Conservation (phyloP, 2,888 invertebrate species). For the Brenthis hecate region DNA sequence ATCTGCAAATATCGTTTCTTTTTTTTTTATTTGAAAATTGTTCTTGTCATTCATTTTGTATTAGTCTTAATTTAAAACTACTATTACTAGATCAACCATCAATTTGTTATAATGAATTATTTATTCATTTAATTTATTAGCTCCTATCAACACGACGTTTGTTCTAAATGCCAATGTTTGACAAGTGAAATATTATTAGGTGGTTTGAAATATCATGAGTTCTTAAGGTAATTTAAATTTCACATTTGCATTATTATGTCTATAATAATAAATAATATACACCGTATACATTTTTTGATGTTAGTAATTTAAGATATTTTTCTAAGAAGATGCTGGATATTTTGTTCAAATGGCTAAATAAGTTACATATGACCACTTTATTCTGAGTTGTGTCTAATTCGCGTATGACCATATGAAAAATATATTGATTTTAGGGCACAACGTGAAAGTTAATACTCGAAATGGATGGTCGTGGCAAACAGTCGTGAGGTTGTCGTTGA, state of each 20-base stretch:
- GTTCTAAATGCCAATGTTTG: constrained; percentile 4
- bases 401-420: not conserved
- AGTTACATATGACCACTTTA: no score
- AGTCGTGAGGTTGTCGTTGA: constrained; percentile 53
- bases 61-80: no score
- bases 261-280: not conserved
- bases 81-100: not conserved
- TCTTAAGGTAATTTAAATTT: not conserved
- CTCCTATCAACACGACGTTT: not conserved
- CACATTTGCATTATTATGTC: constrained; percentile 5
- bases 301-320: no score
- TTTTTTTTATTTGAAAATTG: constrained; percentile 4
- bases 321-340: no score
- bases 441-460: not conserved
- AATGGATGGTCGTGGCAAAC: constrained; percentile 28
- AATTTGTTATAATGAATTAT: not conserved
- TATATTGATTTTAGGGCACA: not conserved
- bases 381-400: no score
- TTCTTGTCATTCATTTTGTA: not conserved
- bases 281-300: no score
- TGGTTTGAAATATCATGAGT: not conserved
- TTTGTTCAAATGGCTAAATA: no score
- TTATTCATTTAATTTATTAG: not conserved
- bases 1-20: constrained; percentile 11
- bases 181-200: constrained; percentile 6